A percentile compares a stretch with the other conserved stretches of the same genome.
These are phyloP conservation scores for Procavia capensis DNA, from an alignment of 2,113 vertebrate species.

Conservation along the genomic window DNA sequence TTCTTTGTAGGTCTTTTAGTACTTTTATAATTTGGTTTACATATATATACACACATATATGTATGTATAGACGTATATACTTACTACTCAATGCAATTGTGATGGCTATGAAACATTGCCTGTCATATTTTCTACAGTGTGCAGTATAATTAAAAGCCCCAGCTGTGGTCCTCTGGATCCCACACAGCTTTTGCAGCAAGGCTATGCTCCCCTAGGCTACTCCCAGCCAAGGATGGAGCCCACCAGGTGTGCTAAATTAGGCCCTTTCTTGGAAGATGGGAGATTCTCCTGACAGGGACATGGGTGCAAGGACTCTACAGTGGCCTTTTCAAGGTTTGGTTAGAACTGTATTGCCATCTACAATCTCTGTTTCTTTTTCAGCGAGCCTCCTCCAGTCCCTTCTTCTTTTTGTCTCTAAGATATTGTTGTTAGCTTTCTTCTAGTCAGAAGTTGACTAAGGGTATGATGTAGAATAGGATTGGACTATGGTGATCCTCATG, in stretches of 20 bases:
- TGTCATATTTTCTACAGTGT: neutral
- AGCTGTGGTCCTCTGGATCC: neutral
- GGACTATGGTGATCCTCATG: neutral
- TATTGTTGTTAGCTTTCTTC: neutral
- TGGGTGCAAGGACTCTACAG: neutral
- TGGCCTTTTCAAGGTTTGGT: neutral
- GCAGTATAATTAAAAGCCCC: neutral
- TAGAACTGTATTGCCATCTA: accelerated
- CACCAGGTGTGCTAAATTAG: neutral
- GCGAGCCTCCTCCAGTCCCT: too few species aligned
- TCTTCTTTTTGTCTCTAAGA: neutral
- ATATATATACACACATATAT: too few species aligned
- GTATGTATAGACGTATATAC: neutral
- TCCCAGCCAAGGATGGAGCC: neutral
- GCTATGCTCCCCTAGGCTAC: neutral
- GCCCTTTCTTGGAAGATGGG: neutral
- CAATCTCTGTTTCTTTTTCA: too few species aligned
- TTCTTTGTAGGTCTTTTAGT: neutral
- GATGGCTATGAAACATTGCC: neutral
- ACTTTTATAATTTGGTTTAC: neutral
- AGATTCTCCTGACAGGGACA: too few species aligned
- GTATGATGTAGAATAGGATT: neutral
- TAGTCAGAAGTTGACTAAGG: neutral
- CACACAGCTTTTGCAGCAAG: too few species aligned
- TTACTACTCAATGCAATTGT: neutral